phyloP scores from a whole-genome alignment of 53 echinoderm and acorn worm genomes.

The Hippasteria phrygiana region DNA sequence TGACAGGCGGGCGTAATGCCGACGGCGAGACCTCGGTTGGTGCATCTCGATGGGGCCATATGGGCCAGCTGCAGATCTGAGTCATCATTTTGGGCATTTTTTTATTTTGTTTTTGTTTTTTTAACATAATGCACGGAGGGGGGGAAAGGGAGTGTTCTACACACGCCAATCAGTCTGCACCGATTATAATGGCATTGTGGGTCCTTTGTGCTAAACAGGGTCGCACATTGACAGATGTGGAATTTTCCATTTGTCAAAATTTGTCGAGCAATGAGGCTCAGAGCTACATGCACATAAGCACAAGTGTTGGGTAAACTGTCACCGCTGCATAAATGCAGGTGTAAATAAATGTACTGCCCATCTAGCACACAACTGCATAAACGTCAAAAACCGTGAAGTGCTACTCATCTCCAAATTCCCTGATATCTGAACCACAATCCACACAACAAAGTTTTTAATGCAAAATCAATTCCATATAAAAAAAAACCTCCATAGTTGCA shows the following conservation, averaged over 20 bases:
- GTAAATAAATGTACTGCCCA: no score
- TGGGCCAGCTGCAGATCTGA: conserved; percentile 44
- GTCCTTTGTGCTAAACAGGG: not conserved
- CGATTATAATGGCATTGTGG: not conserved
- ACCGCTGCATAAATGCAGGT: no score
- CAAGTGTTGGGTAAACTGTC: no score
- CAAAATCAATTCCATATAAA: no score
- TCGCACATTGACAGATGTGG: not conserved
- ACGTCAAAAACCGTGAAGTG: no score
- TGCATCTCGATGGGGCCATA: not conserved
- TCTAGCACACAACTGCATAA: no score
- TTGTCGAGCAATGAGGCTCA: not conserved
- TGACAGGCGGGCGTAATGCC: not conserved
- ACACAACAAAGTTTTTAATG: no score
- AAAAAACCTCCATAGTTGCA: no score
- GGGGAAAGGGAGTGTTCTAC: conserved; percentile 8
- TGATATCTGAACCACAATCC: no score
- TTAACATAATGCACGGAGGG: not conserved
- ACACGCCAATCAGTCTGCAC: not conserved
- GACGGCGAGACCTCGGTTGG: not conserved
- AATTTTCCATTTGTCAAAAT: not conserved
- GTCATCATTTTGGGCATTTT: conserved; percentile 27
- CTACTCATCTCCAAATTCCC: no score
- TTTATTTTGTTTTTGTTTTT: conserved; percentile 13
- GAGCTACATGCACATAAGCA: no score